phyloP scores from a whole-genome alignment of 2,113 vertebrate species.

The Callipepla squamata region DNA sequence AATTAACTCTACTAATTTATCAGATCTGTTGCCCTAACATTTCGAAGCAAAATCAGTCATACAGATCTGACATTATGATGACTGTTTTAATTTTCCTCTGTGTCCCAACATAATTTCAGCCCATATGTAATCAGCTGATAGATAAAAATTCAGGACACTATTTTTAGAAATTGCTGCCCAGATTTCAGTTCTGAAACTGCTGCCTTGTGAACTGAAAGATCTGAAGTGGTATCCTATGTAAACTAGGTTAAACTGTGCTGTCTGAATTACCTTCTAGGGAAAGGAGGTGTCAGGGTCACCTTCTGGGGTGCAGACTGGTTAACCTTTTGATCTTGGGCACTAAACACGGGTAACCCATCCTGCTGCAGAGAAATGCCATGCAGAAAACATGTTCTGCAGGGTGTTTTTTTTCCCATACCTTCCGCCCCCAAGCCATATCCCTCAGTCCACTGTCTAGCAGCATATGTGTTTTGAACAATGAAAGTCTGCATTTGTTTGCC shows the following conservation, averaged over 20 bases:
- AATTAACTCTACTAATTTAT: neutral
- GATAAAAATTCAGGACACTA: slow-evolving; percentile 42
- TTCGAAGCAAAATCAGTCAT: neutral
- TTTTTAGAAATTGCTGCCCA: slow-evolving; percentile 37
- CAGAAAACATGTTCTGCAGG: neutral
- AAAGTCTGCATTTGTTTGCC: slow-evolving; percentile 51
- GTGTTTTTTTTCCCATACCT: neutral
- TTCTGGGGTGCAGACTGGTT: neutral
- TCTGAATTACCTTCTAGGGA: slow-evolving; percentile 2
- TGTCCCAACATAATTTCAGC: slow-evolving; percentile 19
- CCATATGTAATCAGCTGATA: slow-evolving; percentile 7
- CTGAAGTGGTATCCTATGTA: slow-evolving; percentile 1
- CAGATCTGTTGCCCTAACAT: neutral
- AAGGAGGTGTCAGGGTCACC: neutral
- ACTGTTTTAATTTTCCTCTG: slow-evolving; percentile 21
- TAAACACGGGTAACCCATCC: neutral
- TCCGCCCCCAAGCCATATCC: neutral
- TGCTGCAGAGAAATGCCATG: neutral
- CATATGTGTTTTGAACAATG: slow-evolving; percentile 34
- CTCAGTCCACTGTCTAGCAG: neutral
- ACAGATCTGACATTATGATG: slow-evolving; percentile 28
- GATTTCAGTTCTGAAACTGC: slow-evolving; percentile 27
- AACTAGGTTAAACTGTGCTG: neutral
- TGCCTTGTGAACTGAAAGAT: neutral
- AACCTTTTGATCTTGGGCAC: neutral